A percentile compares a stretch with the other conserved stretches of the same genome.
These are phyloP conservation scores for Eristalinus sepulchralis DNA, from an alignment of 2,888 invertebrate genomes.

Conservation along the genomic window DNA sequence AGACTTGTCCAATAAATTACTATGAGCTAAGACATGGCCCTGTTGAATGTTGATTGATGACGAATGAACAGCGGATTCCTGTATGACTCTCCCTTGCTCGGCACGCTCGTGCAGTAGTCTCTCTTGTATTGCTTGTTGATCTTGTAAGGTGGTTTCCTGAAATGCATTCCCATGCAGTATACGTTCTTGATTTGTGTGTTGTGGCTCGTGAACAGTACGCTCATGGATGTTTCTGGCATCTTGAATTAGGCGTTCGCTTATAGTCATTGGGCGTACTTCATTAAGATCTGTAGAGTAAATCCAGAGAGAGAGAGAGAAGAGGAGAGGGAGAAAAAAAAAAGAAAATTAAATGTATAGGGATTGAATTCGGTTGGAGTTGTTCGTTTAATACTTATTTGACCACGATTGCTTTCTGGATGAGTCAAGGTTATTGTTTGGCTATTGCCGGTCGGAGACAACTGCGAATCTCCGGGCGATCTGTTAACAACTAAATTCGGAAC, in stretches of 20 bases:
- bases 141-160: constrained; percentile 71
- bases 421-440: constrained; percentile 69
- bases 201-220: constrained; percentile 72
- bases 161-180: constrained; percentile 67
- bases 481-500: constrained; percentile 74
- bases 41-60: constrained; percentile 71
- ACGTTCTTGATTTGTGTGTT: constrained; percentile 71
- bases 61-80: constrained; percentile 71
- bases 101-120: constrained; percentile 71
- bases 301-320: neutral
- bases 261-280: constrained; percentile 66
- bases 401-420: constrained; percentile 71
- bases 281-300: constrained; percentile 59
- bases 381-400: constrained; percentile 68
- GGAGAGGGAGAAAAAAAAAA: neutral
- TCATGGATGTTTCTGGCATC: constrained; percentile 70
- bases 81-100: constrained; percentile 63
- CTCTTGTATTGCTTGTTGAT: constrained; percentile 72
- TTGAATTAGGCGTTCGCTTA: constrained; percentile 73
- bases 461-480: constrained; percentile 73
- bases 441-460: constrained; percentile 73
- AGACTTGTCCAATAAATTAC: constrained; percentile 72
- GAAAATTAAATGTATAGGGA: neutral
- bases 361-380: neutral
- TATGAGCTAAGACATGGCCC: constrained; percentile 71